Evolutionary conservation across 2,113 vertebrate genomes (phyloP).

Genomic region (Cricetomys ansorgei): DNA sequence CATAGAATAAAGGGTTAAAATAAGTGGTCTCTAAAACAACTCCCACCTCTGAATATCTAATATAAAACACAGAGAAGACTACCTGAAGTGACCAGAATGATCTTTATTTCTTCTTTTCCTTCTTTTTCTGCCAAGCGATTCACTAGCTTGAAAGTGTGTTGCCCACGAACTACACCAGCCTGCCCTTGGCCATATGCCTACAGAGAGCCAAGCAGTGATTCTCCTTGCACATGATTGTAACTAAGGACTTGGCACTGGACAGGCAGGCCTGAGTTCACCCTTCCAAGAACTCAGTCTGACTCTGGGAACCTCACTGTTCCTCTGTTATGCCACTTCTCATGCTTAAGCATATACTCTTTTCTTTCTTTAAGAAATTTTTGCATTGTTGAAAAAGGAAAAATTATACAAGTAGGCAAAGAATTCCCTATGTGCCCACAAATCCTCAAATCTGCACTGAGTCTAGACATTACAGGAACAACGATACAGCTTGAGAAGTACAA

Average conservation of each 20-base stretch:
- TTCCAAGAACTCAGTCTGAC: not conserved
- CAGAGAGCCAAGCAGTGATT: not conserved
- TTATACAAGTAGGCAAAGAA: not conserved
- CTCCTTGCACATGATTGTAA: not conserved
- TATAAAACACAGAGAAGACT: not conserved
- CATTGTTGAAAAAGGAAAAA: not conserved
- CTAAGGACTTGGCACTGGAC: not conserved
- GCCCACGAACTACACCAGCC: not conserved
- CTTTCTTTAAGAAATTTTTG: not conserved
- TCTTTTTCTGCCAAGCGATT: not conserved
- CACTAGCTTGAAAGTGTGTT: not conserved
- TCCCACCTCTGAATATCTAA: not conserved
- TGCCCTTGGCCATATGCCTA: not conserved
- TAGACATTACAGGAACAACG: not conserved
- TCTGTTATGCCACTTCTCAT: not conserved
- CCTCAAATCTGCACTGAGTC: not conserved
- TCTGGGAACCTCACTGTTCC: not conserved
- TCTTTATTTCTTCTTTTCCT: not conserved
- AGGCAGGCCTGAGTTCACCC: not conserved
- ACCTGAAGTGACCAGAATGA: not conserved
- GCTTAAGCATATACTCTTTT: not conserved
- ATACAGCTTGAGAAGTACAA: not conserved
- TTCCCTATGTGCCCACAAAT: not conserved
- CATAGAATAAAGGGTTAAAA: not conserved
- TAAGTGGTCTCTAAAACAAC: not conserved